phyloP scores from a whole-genome alignment of 1,140 invertebrate genomes.

The Leptopilina clavipes region DNA sequence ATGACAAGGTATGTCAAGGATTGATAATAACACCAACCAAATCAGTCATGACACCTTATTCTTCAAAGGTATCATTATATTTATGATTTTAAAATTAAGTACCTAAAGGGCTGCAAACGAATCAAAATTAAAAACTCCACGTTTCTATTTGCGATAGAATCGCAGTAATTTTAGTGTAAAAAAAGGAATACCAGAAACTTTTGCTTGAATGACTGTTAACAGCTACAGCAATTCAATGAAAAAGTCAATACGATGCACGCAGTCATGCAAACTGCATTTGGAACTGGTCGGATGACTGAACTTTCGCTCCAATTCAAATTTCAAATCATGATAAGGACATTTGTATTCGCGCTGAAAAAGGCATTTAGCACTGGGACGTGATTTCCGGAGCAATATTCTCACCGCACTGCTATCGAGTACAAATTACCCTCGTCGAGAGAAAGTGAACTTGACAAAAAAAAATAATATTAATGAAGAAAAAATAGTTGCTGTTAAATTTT shows the following conservation, averaged over 20 bases:
- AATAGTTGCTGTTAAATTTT: too few species aligned
- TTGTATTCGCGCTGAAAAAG: conserved; percentile 26
- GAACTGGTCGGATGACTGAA: background rate
- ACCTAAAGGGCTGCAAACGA: too few species aligned
- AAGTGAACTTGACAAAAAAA: background rate
- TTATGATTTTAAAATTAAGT: too few species aligned
- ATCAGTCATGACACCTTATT: too few species aligned
- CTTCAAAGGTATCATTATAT: too few species aligned
- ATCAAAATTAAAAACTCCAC: too few species aligned
- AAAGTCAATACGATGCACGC: conserved; percentile 33
- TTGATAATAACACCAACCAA: too few species aligned
- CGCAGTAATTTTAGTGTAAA: conserved; percentile 36
- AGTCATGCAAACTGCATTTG: background rate
- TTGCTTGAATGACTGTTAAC: conserved; percentile 40
- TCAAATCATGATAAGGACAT: background rate
- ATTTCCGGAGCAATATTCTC: conserved; percentile 23
- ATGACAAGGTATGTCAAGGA: too few species aligned
- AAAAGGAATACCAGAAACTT: conserved; percentile 43
- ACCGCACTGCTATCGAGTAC: conserved; percentile 3
- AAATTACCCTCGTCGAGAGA: background rate
- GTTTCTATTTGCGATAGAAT: conserved; percentile 48
- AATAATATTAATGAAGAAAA: too few species aligned
- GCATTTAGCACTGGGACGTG: background rate
- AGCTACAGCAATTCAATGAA: conserved; percentile 13
- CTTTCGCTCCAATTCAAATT: conserved; percentile 23